Percentiles rank a stretch among this genome's conserved stretches.
phyloP scores from a whole-genome alignment of 2,797 vertebrate genomes.

The Trachurus trachurus region DNA sequence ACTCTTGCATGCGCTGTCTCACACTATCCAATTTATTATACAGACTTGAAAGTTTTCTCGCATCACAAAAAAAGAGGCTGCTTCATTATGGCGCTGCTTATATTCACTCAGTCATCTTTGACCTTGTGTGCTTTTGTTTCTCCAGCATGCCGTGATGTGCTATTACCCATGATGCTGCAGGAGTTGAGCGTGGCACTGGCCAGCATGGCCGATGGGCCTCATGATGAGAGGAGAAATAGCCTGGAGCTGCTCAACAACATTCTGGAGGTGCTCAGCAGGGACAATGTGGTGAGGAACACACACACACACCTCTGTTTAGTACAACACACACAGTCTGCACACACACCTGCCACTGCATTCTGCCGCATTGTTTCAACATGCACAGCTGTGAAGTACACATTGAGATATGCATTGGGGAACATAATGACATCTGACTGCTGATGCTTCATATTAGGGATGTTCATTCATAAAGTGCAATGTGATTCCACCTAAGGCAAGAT shows the following conservation, averaged over 20 bases:
- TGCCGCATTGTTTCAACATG: not conserved
- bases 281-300: constrained; percentile 89
- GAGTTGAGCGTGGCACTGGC: constrained; percentile 90
- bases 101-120: constrained; percentile 80
- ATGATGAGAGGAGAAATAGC: constrained; percentile 87
- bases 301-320: not conserved
- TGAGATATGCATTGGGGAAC: not conserved
- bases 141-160: constrained; percentile 94
- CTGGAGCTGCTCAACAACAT: constrained; percentile 96
- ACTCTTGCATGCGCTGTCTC: not conserved
- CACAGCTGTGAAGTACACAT: not conserved
- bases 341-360: not conserved
- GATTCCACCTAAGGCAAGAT: not conserved
- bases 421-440: not conserved
- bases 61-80: not conserved
- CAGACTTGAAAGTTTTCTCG: not conserved
- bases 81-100: not conserved
- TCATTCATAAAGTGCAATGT: not conserved
- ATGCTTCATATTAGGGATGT: not conserved
- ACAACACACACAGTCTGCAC: not conserved
- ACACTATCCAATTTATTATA: not conserved
- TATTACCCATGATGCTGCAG: constrained; percentile 96
- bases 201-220: constrained; percentile 78
- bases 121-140: constrained; percentile 56
- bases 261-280: constrained; percentile 93